Percentiles rank a stretch among this genome's conserved stretches.
Conservation (phyloP, 2,113 vertebrate species). For the Euleptes europaea region DNA sequence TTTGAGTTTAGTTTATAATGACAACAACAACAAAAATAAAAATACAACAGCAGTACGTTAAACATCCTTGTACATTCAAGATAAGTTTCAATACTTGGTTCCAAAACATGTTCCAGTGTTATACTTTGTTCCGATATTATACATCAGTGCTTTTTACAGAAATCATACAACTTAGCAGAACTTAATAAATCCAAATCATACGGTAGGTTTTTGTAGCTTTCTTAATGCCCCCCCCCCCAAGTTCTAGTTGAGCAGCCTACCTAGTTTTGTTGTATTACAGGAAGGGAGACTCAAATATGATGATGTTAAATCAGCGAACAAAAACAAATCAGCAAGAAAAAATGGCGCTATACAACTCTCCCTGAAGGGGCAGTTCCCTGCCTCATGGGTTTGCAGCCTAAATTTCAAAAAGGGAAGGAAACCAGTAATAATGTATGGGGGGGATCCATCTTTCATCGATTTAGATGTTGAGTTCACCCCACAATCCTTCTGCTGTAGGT, state of each 20-base stretch:
- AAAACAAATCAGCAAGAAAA: neutral
- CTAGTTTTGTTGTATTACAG: neutral
- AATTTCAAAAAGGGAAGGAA: neutral
- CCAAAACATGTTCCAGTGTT: too few relatives aligned
- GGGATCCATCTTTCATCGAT: neutral
- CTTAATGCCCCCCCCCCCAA: too few relatives aligned
- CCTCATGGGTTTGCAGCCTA: neutral
- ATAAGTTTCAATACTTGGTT: too few relatives aligned
- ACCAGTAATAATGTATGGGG: neutral
- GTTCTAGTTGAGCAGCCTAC: too few relatives aligned
- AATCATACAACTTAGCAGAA: too few relatives aligned
- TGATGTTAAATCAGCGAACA: neutral
- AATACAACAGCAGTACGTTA: too few relatives aligned
- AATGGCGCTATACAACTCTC: neutral
- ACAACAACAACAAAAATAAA: too few relatives aligned
- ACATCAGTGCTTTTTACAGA: too few relatives aligned
- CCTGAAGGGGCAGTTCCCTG: neutral
- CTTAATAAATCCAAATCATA: too few relatives aligned
- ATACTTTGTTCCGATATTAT: too few relatives aligned
- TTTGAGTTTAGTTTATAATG: too few relatives aligned
- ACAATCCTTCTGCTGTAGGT: constrained; percentile 59
- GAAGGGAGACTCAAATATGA: neutral
- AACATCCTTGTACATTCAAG: too few relatives aligned
- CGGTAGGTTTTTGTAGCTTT: neutral
- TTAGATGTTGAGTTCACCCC: constrained; percentile 57